Evolutionary conservation across 35 echinoderm and acorn worm genomes (phyloP), one percentile per base, ranked within the genome.

Genomic region (Diadema setosum): DNA sequence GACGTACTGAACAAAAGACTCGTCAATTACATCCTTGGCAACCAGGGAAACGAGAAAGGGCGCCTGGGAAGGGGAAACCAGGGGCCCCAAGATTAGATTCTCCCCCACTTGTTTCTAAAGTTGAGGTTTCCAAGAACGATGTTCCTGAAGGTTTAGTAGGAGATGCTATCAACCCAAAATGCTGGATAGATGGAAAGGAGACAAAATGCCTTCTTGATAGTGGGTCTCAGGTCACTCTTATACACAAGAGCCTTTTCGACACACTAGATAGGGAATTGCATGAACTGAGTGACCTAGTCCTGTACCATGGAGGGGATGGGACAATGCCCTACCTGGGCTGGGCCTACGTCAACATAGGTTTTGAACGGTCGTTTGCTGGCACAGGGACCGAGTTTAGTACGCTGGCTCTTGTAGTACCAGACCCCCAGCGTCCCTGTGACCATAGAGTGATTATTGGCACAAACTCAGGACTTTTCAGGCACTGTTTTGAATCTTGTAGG

Each of bases 281-380:
- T 35, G 87, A 87, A 42, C 41, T 94, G 5, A 52, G 24, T 36
- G 93, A 94, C 42, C 58, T 94, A 26, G 55, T 86, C 15, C 18
- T 94, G 30, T 82, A 65, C 26, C 93, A 94, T 90, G 93, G 93
- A 20, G 87, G 93, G 20, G 93, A 55, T 37, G 93, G 87, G 16
- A 86, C 26, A 17, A 90, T 94, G 1, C 93, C 93, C 21, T 90
- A 94, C 40, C 44, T 87, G 5, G 87, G 93, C 3, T 94, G 83
- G 83, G 90, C 87, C 23, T 50, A 80, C 3, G 29, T 94, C 1
- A 24, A 9, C 5, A 40, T 89, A 15, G 65, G 65, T 0, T 86
- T 94, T 46, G 21, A 74, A 17, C 20, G n/a, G 4, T 5, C 45
- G 2, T 94, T 85, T 48, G 49, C 8, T 17, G 92, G 92, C 20